Evolutionary conservation across 2,888 invertebrate genomes (phyloP).

Genomic region (Drosophila acutilabella): DNA sequence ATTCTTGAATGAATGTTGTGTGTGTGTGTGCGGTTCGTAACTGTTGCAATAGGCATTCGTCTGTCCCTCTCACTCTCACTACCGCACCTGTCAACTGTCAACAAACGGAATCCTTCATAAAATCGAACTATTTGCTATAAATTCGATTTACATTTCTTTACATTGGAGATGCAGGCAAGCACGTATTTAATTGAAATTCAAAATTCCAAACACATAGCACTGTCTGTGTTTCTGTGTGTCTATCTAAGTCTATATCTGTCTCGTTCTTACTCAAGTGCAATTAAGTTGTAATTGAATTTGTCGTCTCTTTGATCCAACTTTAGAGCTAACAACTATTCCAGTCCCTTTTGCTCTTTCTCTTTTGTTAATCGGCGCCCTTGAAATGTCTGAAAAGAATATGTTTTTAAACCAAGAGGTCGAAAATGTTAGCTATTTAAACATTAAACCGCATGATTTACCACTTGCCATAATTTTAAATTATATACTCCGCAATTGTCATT

Average conservation of each 20-base stretch:
- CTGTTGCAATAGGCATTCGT: conserved; percentile 1
- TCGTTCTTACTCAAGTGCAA: conserved; percentile 26
- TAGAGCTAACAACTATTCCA: no score
- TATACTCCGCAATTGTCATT: no score
- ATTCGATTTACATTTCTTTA: conserved; percentile 32
- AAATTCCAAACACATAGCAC: conserved; percentile 13
- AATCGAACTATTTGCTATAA: conserved; percentile 35
- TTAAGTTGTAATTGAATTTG: conserved; percentile 40
- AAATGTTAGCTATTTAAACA: no score
- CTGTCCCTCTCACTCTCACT: background rate
- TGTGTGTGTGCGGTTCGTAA: conserved; percentile 6
- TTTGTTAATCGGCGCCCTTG: no score
- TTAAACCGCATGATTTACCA: no score
- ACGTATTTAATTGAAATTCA: conserved; percentile 68
- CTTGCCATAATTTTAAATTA: no score
- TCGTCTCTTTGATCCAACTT: no score
- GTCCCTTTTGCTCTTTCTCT: no score
- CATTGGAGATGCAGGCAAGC: conserved; percentile 28
- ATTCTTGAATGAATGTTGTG: conserved; percentile 5
- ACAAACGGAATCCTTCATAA: conserved; percentile 12
- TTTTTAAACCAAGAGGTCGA: no score
- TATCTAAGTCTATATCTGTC: background rate
- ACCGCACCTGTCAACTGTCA: background rate
- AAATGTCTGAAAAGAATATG: no score
- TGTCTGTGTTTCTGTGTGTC: background rate